Evolutionary conservation across 2,888 invertebrate genomes (phyloP).

Genomic region (Dexiosoma caninum): DNA sequence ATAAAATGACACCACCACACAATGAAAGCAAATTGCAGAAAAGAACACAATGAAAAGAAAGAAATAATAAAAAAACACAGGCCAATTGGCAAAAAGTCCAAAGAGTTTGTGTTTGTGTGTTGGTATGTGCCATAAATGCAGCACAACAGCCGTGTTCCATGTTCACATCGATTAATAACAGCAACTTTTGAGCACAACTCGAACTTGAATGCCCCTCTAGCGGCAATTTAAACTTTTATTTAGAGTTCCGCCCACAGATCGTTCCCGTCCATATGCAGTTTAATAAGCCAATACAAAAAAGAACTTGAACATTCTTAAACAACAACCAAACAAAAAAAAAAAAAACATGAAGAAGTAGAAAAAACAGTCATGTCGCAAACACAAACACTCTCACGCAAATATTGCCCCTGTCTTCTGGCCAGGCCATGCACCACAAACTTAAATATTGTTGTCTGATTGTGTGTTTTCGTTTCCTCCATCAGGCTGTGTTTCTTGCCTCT

Average conservation of each 20-base stretch:
- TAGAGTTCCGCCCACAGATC: conserved; percentile 67
- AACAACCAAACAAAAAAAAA: conserved; percentile 40
- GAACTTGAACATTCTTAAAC: conserved; percentile 40
- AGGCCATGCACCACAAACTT: conserved; percentile 8
- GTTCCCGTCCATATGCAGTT: conserved; percentile 61
- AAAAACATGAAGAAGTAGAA: too few relatives aligned
- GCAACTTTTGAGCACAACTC: conserved; percentile 51
- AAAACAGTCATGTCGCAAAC: neutral
- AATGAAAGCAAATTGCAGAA: conserved; percentile 18
- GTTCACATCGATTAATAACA: conserved; percentile 60
- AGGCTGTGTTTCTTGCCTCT: neutral
- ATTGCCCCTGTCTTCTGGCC: conserved; percentile 28
- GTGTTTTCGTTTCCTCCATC: conserved; percentile 45
- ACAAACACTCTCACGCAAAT: neutral
- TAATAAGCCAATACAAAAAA: conserved; percentile 64
- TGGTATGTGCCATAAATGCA: conserved; percentile 27
- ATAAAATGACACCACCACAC: neutral
- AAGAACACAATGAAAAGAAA: conserved; percentile 18
- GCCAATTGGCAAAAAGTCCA: conserved; percentile 60
- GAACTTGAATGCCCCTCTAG: conserved; percentile 69
- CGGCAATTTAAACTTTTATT: conserved; percentile 72
- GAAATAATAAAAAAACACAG: conserved; percentile 23
- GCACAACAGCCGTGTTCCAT: conserved; percentile 37
- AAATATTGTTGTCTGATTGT: conserved; percentile 17
- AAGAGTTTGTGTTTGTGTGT: conserved; percentile 4